phyloP scores from a whole-genome alignment of 2,888 invertebrate genomes.

The Leptura quadrifasciata region DNA sequence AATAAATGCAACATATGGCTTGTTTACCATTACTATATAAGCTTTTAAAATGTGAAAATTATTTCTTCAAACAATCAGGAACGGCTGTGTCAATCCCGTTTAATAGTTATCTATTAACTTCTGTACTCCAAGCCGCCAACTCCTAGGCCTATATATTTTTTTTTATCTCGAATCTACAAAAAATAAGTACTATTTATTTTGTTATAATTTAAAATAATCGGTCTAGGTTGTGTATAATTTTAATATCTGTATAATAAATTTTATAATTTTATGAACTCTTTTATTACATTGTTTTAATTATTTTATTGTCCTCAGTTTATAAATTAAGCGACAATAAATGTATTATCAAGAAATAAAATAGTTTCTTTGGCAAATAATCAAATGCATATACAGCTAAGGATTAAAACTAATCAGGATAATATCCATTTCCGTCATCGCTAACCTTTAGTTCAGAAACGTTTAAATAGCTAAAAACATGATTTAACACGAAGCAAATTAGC shows the following conservation, averaged over 20 bases:
- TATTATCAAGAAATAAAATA: conserved; percentile 36
- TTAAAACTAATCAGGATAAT: conserved; percentile 30
- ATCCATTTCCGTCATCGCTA: conserved; percentile 33
- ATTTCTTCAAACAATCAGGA: conserved; percentile 45
- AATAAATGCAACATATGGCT: not conserved
- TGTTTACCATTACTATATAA: conserved; percentile 52
- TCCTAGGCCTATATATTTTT: not conserved
- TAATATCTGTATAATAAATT: conserved; percentile 47
- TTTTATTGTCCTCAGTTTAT: conserved; percentile 55
- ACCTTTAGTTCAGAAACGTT: conserved; percentile 23
- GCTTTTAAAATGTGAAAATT: conserved; percentile 54
- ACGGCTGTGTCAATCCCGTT: conserved; percentile 49
- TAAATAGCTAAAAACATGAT: not conserved
- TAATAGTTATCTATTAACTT: conserved; percentile 43
- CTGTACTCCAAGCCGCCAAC: conserved; percentile 27
- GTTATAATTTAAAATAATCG: conserved; percentile 23
- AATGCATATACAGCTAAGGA: conserved; percentile 2
- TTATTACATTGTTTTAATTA: conserved; percentile 56
- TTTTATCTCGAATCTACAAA: conserved; percentile 16
- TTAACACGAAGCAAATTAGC: not conserved
- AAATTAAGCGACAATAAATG: conserved; percentile 49
- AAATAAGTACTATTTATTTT: conserved; percentile 11
- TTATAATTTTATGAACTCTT: conserved; percentile 59
- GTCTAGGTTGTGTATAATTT: conserved; percentile 28
- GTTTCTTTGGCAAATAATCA: conserved; percentile 35